Evolutionary conservation across 2,113 vertebrate species (phyloP).

Genomic region (pig (Sus scrofa)): DNA sequence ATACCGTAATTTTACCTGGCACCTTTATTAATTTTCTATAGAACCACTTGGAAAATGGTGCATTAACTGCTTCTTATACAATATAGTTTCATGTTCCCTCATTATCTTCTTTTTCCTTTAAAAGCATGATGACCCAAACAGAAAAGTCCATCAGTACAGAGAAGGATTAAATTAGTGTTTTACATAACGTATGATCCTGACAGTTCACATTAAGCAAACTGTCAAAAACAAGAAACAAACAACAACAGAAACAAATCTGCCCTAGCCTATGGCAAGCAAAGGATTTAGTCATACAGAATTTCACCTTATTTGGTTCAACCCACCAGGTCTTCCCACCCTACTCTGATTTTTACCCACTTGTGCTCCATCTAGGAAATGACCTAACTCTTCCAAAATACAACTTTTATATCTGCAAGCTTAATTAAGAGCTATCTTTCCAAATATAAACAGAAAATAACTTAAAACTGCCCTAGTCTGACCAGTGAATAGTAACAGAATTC

Average conservation of each 20-base stretch:
- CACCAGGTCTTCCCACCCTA: neutral
- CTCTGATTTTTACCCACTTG: neutral
- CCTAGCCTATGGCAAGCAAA: neutral
- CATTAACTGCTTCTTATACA: neutral
- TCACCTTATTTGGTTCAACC: neutral
- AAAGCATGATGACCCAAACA: neutral
- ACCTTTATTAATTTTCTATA: neutral
- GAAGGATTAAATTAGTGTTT: neutral
- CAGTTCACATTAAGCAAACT: neutral
- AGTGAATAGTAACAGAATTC: neutral
- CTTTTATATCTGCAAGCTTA: neutral
- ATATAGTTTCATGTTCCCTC: neutral
- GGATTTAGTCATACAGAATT: neutral
- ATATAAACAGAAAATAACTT: neutral
- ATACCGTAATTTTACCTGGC: neutral
- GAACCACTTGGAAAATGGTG: neutral
- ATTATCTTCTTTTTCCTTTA: neutral
- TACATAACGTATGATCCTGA: neutral
- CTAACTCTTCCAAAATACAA: neutral
- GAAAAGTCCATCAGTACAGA: neutral
- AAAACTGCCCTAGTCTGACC: neutral
- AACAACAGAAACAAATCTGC: neutral
- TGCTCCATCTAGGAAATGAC: neutral
- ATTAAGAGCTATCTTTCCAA: neutral
- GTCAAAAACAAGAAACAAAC: neutral